Evolutionary conservation across 2,888 invertebrate species (phyloP).

Genomic region (Nipponacmea schrenckii): DNA sequence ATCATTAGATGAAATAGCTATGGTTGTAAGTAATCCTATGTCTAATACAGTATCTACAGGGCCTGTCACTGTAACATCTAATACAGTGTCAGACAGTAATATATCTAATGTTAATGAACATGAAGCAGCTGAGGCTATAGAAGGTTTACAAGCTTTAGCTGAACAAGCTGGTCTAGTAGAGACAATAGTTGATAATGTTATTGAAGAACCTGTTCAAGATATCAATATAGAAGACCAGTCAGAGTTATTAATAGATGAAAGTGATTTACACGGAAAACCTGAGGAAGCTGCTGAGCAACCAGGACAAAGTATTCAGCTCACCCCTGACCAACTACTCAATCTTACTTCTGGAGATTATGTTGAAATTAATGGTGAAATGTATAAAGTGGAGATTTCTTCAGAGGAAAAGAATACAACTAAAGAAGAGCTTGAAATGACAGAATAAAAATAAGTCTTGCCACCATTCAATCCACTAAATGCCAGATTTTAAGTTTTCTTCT

Average conservation of each 20-base stretch:
- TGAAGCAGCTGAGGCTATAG: constrained; percentile 59
- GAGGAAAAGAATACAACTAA: constrained; percentile 7
- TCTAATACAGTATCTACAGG: neutral
- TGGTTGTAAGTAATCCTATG: neutral
- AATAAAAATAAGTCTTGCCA: no score
- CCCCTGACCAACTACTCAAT: constrained; percentile 56
- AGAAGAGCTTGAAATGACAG: neutral
- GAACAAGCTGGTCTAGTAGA: constrained; percentile 49
- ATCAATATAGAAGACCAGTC: neutral
- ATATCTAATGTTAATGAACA: constrained; percentile 37
- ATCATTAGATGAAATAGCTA: neutral
- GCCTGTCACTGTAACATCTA: neutral
- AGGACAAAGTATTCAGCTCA: constrained; percentile 48
- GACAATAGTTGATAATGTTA: constrained; percentile 27
- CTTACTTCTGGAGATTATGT: constrained; percentile 62
- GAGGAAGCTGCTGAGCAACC: constrained; percentile 19
- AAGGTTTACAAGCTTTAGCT: constrained; percentile 61
- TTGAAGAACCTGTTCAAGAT: constrained; percentile 27
- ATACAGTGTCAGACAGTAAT: constrained; percentile 25
- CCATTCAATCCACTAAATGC: no score
- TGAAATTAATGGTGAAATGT: constrained; percentile 64
- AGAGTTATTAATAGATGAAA: neutral
- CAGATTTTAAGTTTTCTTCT: no score
- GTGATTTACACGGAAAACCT: neutral
- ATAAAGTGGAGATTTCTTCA: constrained; percentile 51